These are phyloP conservation scores for Hycleus cichorii DNA, from an alignment of 1,140 invertebrate genomes.

Conservation along the genomic window DNA sequence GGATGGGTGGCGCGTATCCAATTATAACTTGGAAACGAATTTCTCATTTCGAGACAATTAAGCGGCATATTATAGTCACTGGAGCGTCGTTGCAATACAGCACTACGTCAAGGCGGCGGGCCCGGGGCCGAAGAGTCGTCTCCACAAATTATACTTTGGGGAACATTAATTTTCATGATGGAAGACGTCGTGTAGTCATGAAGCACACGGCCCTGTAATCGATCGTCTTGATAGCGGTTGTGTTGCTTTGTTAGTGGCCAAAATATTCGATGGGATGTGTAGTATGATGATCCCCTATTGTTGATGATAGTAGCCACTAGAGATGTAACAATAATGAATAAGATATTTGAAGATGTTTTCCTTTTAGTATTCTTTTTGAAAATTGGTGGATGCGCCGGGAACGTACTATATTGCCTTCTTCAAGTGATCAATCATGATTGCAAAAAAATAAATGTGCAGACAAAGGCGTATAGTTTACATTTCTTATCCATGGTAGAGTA, in stretches of 20 bases:
- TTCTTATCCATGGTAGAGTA: background rate
- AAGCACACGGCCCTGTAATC: conserved; percentile 2
- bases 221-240: conserved; percentile 2
- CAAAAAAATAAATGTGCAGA: no score
- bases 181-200: conserved; percentile 26
- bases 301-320: no score
- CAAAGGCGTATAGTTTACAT: background rate
- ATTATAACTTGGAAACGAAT: conserved; percentile 45
- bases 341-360: no score
- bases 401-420: no score
- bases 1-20: conserved; percentile 37
- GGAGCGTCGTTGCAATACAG: conserved; percentile 40
- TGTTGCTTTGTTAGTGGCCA: background rate
- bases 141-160: conserved; percentile 45
- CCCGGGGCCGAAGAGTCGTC: conserved; percentile 25
- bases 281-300: no score
- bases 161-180: conserved; percentile 46
- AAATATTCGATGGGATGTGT: background rate
- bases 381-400: no score
- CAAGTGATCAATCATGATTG: no score
- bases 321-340: no score
- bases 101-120: conserved; percentile 18
- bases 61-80: conserved; percentile 44
- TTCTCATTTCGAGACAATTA: conserved; percentile 46
- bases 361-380: no score